phyloP scores from a whole-genome alignment of 2,113 vertebrate species.

The Pristiophorus japonicus region DNA sequence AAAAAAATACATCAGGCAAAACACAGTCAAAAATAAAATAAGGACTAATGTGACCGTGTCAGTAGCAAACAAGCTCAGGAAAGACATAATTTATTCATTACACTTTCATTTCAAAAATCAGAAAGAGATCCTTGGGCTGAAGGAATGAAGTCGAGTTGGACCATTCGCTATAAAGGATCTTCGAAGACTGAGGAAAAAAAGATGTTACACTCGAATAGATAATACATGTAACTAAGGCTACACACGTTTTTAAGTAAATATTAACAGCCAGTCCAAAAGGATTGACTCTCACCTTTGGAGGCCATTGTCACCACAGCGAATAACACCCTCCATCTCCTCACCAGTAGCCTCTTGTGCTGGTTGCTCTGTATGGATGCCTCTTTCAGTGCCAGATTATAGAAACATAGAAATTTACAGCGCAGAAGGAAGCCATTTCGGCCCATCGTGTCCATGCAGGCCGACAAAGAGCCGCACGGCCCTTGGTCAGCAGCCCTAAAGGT shows the following conservation, averaged over 20 bases:
- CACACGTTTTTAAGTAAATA: neutral
- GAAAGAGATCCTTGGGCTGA: neutral
- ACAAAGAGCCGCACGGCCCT: too few species aligned
- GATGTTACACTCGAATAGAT: neutral
- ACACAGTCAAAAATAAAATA: neutral
- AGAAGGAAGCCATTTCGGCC: too few species aligned
- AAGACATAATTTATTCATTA: slow-evolving; percentile 7
- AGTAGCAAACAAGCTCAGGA: neutral
- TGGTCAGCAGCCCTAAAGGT: too few species aligned
- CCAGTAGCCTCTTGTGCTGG: neutral
- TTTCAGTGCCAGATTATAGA: neutral
- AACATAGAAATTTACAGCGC: too few species aligned
- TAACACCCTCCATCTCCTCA: neutral
- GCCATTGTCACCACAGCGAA: neutral
- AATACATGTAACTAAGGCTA: neutral
- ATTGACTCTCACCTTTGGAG: neutral
- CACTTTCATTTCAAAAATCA: too few species aligned
- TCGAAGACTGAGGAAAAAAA: neutral
- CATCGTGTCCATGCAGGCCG: too few species aligned
- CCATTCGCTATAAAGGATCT: neutral
- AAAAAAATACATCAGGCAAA: neutral
- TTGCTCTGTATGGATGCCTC: neutral
- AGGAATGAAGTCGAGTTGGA: too few species aligned
- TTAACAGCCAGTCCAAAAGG: slow-evolving; percentile 10
- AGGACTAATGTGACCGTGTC: neutral